These are phyloP conservation scores for Anagrus nilaparvatae DNA, from an alignment of 1,140 invertebrate genomes.

Conservation along the genomic window DNA sequence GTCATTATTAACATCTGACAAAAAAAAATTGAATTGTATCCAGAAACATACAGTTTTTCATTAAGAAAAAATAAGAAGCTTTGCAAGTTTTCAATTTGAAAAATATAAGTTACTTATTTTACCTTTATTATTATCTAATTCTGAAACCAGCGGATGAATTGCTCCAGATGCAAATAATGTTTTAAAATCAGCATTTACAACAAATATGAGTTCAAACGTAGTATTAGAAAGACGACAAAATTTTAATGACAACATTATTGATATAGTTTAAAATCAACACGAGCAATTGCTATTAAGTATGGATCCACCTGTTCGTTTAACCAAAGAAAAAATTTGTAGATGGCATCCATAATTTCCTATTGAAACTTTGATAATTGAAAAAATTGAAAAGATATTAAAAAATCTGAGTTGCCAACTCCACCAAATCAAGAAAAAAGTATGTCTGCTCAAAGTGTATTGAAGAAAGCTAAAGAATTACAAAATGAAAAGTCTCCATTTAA, in stretches of 20 bases:
- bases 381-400: slow-evolving; percentile 64
- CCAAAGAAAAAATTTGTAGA: slow-evolving; percentile 62
- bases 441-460: slow-evolving; percentile 73
- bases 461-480: slow-evolving; percentile 60
- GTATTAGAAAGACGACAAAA: slow-evolving; percentile 54
- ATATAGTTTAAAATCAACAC: slow-evolving; percentile 65
- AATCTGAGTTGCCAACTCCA: slow-evolving; percentile 58
- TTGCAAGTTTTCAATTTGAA: slow-evolving; percentile 50
- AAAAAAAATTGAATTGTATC: slow-evolving; percentile 55
- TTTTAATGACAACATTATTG: slow-evolving; percentile 46
- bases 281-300: slow-evolving; percentile 63
- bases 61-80: slow-evolving; percentile 64
- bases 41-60: slow-evolving; percentile 65
- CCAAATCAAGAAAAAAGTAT: slow-evolving; percentile 59
- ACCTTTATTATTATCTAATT: slow-evolving; percentile 42
- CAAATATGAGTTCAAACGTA: slow-evolving; percentile 48
- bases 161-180: slow-evolving; percentile 28
- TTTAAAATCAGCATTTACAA: slow-evolving; percentile 25
- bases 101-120: slow-evolving; percentile 58
- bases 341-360: slow-evolving; percentile 90
- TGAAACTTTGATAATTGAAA: too few relatives aligned
- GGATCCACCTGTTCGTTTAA: slow-evolving; percentile 61
- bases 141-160: slow-evolving; percentile 38
- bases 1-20: slow-evolving; percentile 41
- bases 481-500: slow-evolving; percentile 68